Base-by-base conservation (phyloP, 2,888 invertebrate species). In the Andrena minutula region DNA sequence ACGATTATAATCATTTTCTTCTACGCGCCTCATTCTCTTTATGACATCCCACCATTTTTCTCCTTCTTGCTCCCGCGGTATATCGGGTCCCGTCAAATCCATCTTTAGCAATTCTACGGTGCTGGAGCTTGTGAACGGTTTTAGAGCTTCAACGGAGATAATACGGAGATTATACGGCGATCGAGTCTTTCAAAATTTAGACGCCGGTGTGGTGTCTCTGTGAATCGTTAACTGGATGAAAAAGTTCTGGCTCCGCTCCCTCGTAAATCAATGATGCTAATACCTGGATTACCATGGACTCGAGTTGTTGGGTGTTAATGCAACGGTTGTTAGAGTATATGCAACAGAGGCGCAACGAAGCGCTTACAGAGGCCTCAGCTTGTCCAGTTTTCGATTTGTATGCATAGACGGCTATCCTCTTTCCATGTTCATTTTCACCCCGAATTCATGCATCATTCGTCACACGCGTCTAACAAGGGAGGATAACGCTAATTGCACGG, bases 211-310 rank as follows among this genome's bases (percentile, higher is more conserved):
- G 26, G 32, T 4, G 28, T 6, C 23, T 10, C 16, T 12, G 58
- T 23, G 49, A 56, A 58, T 78, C 66, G 76, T 82, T 76, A 79
- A 65, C 65, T 32, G 68, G 73, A 30, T 68, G 80, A 80, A 83
- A 83, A 86, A 81, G 35, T 74, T 71, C 74, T 86, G 86, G 80
- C 80, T 83, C 49, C 73, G 65, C 73, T 75, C 20, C 16, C 68
- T 69, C 86, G 65, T 86, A 86, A 86, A 86, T 86, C 83, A 83
- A 83, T 72, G 75, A 72, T 66, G 63, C 60, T 83, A 86, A 86
- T 86, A 74, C 78, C 76, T 53, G 82, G 82, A 85, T 86, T 85
- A 85, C 69, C 64, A 28, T 26, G 56, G 53, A 51, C 82, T 68
- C 63, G 73, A 65, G 61, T 77, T 70, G 85, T 75, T 75, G 66